Percentiles rank a stretch among this genome's conserved stretches.
Evolutionary conservation across 2,888 invertebrate genomes (phyloP).

Genomic region (Phytoseiulus persimilis): DNA sequence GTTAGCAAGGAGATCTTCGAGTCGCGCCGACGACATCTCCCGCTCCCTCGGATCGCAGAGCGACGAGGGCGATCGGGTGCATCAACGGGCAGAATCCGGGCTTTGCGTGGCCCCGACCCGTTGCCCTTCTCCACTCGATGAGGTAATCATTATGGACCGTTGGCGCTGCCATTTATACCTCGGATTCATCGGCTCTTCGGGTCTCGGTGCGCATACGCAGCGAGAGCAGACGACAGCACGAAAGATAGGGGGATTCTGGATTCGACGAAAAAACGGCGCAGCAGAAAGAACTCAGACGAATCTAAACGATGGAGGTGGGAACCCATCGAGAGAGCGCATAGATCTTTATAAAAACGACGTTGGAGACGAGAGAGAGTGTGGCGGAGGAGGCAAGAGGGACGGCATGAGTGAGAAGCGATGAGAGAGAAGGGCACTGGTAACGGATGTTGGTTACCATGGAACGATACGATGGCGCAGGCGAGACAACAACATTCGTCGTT

Average conservation of each 20-base stretch:
- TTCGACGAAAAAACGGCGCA: not conserved
- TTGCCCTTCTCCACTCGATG: not conserved
- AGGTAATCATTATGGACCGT: not conserved
- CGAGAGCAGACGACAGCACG: not conserved
- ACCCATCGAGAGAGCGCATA: not conserved
- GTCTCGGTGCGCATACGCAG: not conserved
- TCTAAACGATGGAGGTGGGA: not conserved
- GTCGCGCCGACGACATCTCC: not conserved
- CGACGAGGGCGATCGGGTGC: too few species aligned
- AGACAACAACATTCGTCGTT: not conserved
- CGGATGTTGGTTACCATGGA: not conserved
- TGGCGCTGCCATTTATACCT: not conserved
- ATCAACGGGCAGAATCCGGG: not conserved
- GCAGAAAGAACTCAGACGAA: not conserved
- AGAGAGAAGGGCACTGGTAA: not conserved
- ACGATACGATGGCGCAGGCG: not conserved
- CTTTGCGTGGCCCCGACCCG: not conserved
- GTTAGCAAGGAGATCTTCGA: not conserved
- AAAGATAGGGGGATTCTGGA: not conserved
- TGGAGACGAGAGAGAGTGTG: not conserved
- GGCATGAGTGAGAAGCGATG: not conserved
- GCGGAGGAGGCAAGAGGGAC: not conserved
- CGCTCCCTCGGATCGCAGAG: not conserved
- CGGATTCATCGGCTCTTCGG: not conserved
- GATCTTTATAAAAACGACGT: not conserved